Conservation (phyloP, 2,888 invertebrate species). For the Chesias legatella region DNA sequence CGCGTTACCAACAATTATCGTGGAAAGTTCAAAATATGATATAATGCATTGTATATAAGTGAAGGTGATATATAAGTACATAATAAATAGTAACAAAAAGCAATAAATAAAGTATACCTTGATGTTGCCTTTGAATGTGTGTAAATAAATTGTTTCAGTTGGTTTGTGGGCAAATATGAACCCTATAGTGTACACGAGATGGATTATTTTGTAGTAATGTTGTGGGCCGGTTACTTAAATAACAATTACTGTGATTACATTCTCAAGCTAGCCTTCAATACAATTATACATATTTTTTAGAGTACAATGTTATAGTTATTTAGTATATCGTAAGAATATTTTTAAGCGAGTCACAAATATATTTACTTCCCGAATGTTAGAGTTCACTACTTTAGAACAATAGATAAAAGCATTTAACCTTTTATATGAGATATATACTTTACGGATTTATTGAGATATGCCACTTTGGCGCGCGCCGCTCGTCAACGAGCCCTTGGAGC, state of each 20-base stretch:
- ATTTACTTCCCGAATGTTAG: conserved; percentile 75
- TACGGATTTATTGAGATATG: conserved; percentile 51
- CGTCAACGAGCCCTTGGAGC: conserved; percentile 33
- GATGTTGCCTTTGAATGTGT: conserved; percentile 75
- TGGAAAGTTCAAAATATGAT: conserved; percentile 61
- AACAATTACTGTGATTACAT: conserved; percentile 79
- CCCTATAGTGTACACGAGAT: conserved; percentile 46
- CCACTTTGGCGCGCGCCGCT: conserved; percentile 34
- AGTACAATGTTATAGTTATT: conserved; percentile 80
- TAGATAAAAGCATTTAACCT: conserved; percentile 74
- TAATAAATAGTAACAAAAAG: conserved; percentile 73
- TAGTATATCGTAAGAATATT: conserved; percentile 73
- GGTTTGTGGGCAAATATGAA: conserved; percentile 47
- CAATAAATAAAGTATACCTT: conserved; percentile 81
- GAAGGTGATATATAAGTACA: conserved; percentile 76
- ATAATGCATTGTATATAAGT: conserved; percentile 64
- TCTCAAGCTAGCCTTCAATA: conserved; percentile 80
- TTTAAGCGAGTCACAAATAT: conserved; percentile 78
- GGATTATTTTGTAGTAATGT: conserved; percentile 71
- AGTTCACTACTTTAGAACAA: conserved; percentile 72
- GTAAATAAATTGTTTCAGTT: conserved; percentile 63
- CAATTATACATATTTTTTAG: conserved; percentile 81
- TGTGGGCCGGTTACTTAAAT: conserved; percentile 78
- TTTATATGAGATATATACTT: conserved; percentile 66
- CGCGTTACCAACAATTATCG: conserved; percentile 39